These are phyloP conservation scores for Papilio demoleus DNA, from an alignment of 2,888 invertebrate species.

Conservation along the genomic window DNA sequence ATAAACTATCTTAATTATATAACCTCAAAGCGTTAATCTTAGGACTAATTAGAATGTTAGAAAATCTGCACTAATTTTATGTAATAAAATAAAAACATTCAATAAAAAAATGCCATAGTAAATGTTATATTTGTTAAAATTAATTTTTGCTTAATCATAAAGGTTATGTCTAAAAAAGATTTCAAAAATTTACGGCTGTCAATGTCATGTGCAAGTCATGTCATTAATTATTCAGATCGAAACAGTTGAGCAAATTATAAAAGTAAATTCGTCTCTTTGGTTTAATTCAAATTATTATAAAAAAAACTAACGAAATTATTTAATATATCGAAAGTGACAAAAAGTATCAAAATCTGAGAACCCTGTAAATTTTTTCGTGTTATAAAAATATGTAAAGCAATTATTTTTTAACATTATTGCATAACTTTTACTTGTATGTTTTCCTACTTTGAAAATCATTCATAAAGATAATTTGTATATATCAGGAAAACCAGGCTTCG, in stretches of 20 bases:
- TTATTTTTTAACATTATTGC: too few species aligned
- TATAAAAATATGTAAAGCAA: too few species aligned
- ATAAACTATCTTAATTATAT: neutral
- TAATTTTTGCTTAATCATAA: neutral
- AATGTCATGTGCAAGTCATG: slow-evolving; percentile 33
- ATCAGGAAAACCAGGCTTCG: neutral
- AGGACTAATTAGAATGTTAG: neutral
- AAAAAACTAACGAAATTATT: neutral
- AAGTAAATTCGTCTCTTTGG: slow-evolving; percentile 32
- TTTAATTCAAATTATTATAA: slow-evolving; percentile 12
- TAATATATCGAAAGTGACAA: neutral
- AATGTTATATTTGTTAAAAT: slow-evolving; percentile 6
- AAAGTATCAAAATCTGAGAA: neutral
- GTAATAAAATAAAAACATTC: neutral
- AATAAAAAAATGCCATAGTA: slow-evolving; percentile 10
- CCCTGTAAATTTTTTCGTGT: slow-evolving; percentile 1
- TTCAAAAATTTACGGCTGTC: neutral
- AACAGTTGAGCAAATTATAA: slow-evolving; percentile 7
- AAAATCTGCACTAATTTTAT: neutral
- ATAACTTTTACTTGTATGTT: too few species aligned
- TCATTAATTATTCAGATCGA: slow-evolving; percentile 20
- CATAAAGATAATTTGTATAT: neutral
- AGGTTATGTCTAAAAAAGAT: neutral
- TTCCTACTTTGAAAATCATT: neutral
- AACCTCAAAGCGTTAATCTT: neutral